Base-by-base conservation (phyloP, 2,888 invertebrate genomes). In the Ceramica pisi region DNA sequence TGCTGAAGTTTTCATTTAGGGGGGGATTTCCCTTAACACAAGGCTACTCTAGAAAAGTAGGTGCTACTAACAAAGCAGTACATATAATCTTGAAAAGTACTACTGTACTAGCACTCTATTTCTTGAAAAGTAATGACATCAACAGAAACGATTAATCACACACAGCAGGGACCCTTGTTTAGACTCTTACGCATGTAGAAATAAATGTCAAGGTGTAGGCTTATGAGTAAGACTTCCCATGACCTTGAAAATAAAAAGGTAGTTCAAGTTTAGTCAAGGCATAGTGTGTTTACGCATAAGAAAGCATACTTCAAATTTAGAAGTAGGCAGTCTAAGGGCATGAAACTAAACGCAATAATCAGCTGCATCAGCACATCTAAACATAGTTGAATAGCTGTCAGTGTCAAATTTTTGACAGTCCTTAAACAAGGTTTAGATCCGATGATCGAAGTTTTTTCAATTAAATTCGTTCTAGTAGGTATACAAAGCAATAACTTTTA, bases 131-230 rank as follows among this genome's bases (percentile, higher is more conserved):
- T 26, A 75, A 80, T 63, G 64, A 60, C 44, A 46, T 74, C 44
- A 59, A 48, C 44, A 38, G 6, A 21, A 70, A 41, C n/a, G 44
- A 78, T 70, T 70, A 81, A 78, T 67, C 46, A 64, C 48, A 26
- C 12, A n/a, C 26, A 64, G 56, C 66, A 59, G 61, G 62, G 64
- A 67, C 68, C 68, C 76, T 67, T 75, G 75, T 75, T 59, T 44
- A 55, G 53, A 74, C 35, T 44, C 70, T 75, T 80, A 71, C 78
- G 65, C 51, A 78, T 48, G 6, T 51, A 67, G 59, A 56, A 69
- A 76, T 69, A 80, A 83, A 81, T 83, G 84, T 80, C 83, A 81
- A 81, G 81, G 81, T 35, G 50, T 50, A 68, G 75, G 38, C 56
- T 56, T 64, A 80, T 83, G 81, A 75, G 69, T 76, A 84, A 81